A percentile compares a stretch with the other conserved stretches of the same genome.
phyloP scores from a whole-genome alignment of 1,140 invertebrate genomes.

The Ceratina calcarata region DNA sequence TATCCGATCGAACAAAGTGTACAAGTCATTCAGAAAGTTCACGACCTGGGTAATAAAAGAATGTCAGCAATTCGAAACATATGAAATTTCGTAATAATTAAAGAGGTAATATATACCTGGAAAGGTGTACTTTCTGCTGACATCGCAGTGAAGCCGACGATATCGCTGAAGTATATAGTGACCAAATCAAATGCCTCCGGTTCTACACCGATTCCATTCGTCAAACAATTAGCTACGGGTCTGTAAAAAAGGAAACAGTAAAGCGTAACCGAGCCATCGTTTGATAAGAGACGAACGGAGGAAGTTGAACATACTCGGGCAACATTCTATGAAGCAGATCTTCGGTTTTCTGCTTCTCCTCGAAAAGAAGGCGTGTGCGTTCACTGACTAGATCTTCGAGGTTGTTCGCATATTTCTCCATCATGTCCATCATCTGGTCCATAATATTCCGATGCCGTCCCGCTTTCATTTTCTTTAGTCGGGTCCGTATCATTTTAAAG shows the following conservation, averaged over 20 bases:
- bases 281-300: not conserved
- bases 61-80: not conserved
- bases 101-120: constrained; percentile 81
- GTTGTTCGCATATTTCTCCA: constrained; percentile 97
- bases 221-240: constrained; percentile 91
- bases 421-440: constrained; percentile 98
- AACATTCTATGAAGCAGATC: constrained; percentile 95
- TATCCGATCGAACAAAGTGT: constrained; percentile 96
- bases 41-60: constrained; percentile 86
- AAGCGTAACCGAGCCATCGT: not conserved
- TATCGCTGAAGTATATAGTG: constrained; percentile 99
- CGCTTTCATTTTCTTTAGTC: constrained; percentile 92
- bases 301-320: constrained; percentile 85
- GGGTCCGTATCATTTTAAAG: constrained; percentile 88
- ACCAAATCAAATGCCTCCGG: constrained; percentile 96
- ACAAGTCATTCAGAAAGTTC: constrained; percentile 96
- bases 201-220: constrained; percentile 93
- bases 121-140: constrained; percentile 96
- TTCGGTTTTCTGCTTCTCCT: constrained; percentile 97
- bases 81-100: not conserved
- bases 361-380: constrained; percentile 91
- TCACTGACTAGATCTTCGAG: constrained; percentile 95
- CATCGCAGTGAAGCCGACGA: constrained; percentile 98
- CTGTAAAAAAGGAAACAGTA: constrained; percentile 78
- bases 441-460: constrained; percentile 94